Conservation (phyloP, 2,888 invertebrate species). For the Athripsodes cinereus region DNA sequence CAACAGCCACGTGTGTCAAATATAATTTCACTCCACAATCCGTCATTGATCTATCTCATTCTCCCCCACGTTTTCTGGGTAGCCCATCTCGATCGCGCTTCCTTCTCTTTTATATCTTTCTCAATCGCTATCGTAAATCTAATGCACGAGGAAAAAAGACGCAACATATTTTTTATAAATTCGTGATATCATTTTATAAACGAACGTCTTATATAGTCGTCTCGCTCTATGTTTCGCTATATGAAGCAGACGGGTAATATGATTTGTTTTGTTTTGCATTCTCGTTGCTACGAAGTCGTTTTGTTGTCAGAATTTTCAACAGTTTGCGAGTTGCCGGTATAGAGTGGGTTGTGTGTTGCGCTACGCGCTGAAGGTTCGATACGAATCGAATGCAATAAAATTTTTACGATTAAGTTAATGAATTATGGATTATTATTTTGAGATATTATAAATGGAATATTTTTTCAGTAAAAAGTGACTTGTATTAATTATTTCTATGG, state of each 20-base stretch:
- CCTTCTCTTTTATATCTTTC: background rate
- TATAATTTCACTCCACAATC: background rate
- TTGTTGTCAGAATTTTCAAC: constrained; percentile 17
- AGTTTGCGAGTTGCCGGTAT: constrained; percentile 23
- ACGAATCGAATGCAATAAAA: no score
- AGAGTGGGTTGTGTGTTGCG: constrained; percentile 7
- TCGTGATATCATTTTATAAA: background rate
- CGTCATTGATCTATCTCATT: background rate
- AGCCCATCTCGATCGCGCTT: background rate
- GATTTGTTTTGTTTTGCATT: background rate
- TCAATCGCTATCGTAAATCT: background rate
- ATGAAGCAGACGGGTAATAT: background rate
- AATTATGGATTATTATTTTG: no score
- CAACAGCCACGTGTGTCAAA: background rate
- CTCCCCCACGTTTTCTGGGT: background rate
- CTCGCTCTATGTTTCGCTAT: background rate
- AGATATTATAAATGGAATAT: no score
- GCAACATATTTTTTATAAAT: background rate
- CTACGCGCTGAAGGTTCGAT: background rate
- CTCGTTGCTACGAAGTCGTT: constrained; percentile 11
- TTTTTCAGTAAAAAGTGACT: no score
- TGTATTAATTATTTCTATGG: no score
- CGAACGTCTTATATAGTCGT: background rate
- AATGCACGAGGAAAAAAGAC: background rate
- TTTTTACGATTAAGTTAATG: no score